A percentile compares a stretch with the other conserved stretches of the same genome.
Evolutionary conservation across 2,113 vertebrate genomes (phyloP).

Genomic region (Gobiocypris rarus): DNA sequence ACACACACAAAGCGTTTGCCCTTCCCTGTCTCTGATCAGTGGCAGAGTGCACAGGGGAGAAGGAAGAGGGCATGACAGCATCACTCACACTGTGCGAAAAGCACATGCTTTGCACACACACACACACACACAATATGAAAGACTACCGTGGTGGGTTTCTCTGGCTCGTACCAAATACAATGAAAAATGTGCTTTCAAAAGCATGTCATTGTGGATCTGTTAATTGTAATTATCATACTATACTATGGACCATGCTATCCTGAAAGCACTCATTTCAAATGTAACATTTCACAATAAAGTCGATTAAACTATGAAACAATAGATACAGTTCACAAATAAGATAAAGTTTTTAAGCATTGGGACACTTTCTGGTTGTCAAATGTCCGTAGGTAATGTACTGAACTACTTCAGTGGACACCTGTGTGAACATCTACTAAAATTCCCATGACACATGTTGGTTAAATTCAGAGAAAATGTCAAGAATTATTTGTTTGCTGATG

Average conservation of each 20-base stretch:
- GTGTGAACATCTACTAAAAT: too few species aligned
- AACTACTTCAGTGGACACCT: too few species aligned
- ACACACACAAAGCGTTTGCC: constrained; percentile 47
- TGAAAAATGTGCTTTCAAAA: neutral
- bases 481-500: too few species aligned
- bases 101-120: constrained; percentile 19
- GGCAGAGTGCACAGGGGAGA: constrained; percentile 55
- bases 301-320: neutral
- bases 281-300: neutral
- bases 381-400: too few species aligned
- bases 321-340: too few species aligned
- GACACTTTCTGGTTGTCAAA: too few species aligned
- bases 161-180: constrained; percentile 9
- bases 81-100: constrained; percentile 50
- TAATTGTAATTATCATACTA: neutral
- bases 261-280: constrained; percentile 3
- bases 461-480: too few species aligned
- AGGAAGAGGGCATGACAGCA: constrained; percentile 57
- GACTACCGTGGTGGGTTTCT: constrained; percentile 5
- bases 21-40: constrained; percentile 59
- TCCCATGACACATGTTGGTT: too few species aligned
- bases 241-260: neutral
- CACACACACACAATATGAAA: neutral
- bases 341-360: too few species aligned
- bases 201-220: constrained; percentile 3